Conservation (phyloP, 2,888 invertebrate genomes). For the Parelbella ahira region DNA sequence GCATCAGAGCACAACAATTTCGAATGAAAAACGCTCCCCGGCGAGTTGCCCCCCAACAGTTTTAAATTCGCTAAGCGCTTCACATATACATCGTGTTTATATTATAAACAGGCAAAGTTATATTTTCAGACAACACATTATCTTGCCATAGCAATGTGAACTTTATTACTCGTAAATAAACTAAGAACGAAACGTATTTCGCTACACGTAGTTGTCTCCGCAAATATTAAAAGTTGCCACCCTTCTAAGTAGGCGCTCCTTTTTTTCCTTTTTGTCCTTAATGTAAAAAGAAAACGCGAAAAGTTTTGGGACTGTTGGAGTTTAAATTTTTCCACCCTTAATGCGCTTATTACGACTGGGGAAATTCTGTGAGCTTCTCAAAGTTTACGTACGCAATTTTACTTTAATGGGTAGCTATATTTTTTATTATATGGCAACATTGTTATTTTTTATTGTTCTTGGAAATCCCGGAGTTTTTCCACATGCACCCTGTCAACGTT, state of each 20-base stretch:
- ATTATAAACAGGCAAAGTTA: constrained; percentile 47
- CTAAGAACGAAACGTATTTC: constrained; percentile 29
- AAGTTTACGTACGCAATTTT: constrained; percentile 32
- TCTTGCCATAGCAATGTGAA: constrained; percentile 26
- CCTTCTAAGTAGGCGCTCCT: constrained; percentile 69
- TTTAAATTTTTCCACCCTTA: constrained; percentile 72
- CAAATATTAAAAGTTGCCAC: constrained; percentile 75
- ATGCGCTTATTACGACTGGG: constrained; percentile 77
- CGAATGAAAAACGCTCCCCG: constrained; percentile 51
- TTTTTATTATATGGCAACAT: too few relatives aligned
- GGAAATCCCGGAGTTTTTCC: too few relatives aligned
- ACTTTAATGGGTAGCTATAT: too few relatives aligned
- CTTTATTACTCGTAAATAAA: constrained; percentile 34
- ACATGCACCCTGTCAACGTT: too few relatives aligned
- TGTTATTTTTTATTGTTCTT: too few relatives aligned
- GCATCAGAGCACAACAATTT: too few relatives aligned
- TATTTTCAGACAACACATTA: constrained; percentile 28
- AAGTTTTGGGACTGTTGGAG: constrained; percentile 65
- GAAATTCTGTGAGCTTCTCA: constrained; percentile 47
- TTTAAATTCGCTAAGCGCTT: constrained; percentile 67
- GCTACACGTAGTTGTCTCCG: constrained; percentile 29
- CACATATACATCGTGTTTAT: constrained; percentile 55
- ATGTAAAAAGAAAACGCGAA: constrained; percentile 77
- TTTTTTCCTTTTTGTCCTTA: constrained; percentile 65
- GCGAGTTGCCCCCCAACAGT: constrained; percentile 47